These are phyloP conservation scores for Blennius ocellaris DNA, from an alignment of 2,113 vertebrate species.

Conservation along the genomic window DNA sequence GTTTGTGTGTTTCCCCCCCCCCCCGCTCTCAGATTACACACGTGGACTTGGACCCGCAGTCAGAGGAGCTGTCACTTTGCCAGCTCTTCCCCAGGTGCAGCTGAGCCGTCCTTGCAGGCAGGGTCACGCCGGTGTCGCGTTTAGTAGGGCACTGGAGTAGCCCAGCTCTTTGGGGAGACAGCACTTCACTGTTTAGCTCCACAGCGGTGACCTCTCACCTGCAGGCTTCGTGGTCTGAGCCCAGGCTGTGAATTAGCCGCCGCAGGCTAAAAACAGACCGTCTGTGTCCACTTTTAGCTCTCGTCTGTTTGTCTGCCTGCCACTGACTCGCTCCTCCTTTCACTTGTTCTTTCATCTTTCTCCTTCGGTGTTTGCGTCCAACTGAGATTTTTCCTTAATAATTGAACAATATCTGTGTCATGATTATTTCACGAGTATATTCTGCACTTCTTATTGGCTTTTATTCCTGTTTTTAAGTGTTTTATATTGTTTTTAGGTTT, in stretches of 20 bases:
- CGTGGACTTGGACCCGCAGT: constrained; percentile 44
- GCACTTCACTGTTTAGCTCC: constrained; percentile 42
- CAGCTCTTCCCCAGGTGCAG: constrained; percentile 20
- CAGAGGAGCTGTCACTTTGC: constrained; percentile 30
- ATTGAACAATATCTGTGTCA: no score
- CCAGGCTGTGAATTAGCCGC: constrained; percentile 23
- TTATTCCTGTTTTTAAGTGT: no score
- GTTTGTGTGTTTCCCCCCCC: no score
- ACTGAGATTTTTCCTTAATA: no score
- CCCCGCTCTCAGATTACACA: constrained; percentile 37
- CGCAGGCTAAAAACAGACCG: neutral
- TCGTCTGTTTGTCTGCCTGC: neutral
- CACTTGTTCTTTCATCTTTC: neutral
- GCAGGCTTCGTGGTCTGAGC: constrained; percentile 31
- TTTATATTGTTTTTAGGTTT: no score
- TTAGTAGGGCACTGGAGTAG: constrained; percentile 58
- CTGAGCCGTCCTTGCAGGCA: constrained; percentile 22
- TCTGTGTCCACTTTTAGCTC: constrained; percentile 22
- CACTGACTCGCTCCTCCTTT: neutral
- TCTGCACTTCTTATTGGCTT: no score
- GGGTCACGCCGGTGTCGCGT: constrained; percentile 36
- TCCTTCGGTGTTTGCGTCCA: neutral
- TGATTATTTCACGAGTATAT: no score
- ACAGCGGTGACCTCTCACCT: constrained; percentile 65
- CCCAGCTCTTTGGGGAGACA: constrained; percentile 29